Base-by-base conservation (phyloP, 1,140 invertebrate species). In the Zaprionus capensis region DNA sequence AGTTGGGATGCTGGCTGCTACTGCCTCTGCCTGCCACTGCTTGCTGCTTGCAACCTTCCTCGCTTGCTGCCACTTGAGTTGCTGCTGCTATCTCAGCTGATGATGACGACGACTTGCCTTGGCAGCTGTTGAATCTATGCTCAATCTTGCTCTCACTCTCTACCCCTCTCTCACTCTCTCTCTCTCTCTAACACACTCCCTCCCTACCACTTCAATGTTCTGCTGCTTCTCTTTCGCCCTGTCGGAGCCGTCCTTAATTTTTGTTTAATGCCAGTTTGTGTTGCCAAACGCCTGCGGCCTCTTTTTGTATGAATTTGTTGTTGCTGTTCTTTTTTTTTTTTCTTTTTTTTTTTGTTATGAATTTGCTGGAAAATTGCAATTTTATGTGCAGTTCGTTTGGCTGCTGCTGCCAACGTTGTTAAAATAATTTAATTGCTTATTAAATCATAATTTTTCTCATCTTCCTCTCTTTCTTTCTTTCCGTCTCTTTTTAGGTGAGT, bases 341-440 rank as follows among this genome's bases (percentile, higher is more conserved):
- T n/a, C n/a, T n/a, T 11, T 22, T 51, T 12, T 51, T 51, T 51
- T 58, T 51, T 78, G 28, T 78, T 83, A 86, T 82, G 71, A 87
- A 87, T 87, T 87, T 87, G 84, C 84, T 87, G 84, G 81, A 88
- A 87, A 87, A 87, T 87, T 87, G 84, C 84, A 90, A 87, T 87
- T 87, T 87, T 87, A 88, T 87, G 85, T 84, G 81, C 81, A 87
- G 80, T 87, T 88, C 83, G 74, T 82, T 79, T 71, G 53, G 67
- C 79, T 15, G 53, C 51, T 58, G 55, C 64, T 66, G 72, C 41
- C 56, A 44, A 34, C 64, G 80, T 77, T 90, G 84, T 87, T 87
- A 88, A 82, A 84, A 87, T 90, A 87, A 90, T 87, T 88, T 90
- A 87, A 87, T 87, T 87, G 85, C 84, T 87, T 87, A 87, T 87